Evolutionary conservation across 2,888 invertebrate genomes (phyloP), one percentile per base, ranked within the genome.

Genomic region (Carabus problematicus): DNA sequence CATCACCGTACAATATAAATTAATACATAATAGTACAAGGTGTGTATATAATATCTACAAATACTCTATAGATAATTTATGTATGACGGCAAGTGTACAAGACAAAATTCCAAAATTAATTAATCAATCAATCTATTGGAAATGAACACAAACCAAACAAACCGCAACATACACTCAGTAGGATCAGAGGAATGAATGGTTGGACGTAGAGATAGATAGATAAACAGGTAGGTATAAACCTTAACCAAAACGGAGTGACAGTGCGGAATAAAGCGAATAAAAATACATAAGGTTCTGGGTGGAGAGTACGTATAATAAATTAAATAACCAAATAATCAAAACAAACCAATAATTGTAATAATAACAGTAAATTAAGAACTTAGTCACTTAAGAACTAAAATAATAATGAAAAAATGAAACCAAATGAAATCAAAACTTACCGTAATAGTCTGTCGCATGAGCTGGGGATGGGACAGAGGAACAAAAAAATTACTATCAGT

Each of bases 401-500:
- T 61, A 68, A 70, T 58, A 54, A 71, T 55, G 70, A 71, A 72
- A 79, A 29, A 29, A 29, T 29, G 29, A 29, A 77, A 81, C 81
- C 77, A 85, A 85, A 87, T 86, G 87, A 86, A 89, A 89, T 86
- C 87, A 87, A 87, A 89, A 95, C 97, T 96, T 94, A 97, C 97
- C 97, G 94, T 97, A 97, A 88, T 97, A 97, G 88, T 96, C 97
- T 89, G 96, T 94, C 84, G 95, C 94, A 90, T 95, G 95, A 87
- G 95, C 96, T 94, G 85, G 79, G 29, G 75, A 74, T 75, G 79
- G 79, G 78, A 78, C 29, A 77, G 78, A 79, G 80, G 76, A 81
- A 80, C 78, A 80, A 78, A 79, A 29, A 77, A 75, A 77, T 76
- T 75, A 73, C 72, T 69, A 68, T 68, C 69, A 70, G 29, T 52